Evolutionary conservation across 2,797 vertebrate genomes (phyloP).

Genomic region (Macrochelys suwanniensis): DNA sequence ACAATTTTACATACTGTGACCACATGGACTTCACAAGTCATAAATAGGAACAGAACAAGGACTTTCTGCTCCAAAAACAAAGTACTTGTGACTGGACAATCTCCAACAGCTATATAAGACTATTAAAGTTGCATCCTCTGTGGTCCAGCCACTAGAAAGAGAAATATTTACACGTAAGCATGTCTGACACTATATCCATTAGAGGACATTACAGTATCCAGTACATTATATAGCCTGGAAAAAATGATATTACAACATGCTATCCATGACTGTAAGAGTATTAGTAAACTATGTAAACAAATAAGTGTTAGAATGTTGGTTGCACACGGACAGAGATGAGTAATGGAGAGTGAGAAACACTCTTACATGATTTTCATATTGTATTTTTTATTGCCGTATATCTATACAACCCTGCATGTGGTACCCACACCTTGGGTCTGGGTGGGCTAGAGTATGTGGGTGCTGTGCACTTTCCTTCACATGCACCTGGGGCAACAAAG

Average conservation of each 20-base stretch:
- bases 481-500: no score
- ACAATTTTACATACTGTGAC: constrained; percentile 19
- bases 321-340: not conserved
- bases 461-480: not conserved
- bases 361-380: not conserved
- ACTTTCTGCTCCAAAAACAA: not conserved
- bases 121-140: not conserved
- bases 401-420: not conserved
- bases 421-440: not conserved
- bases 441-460: not conserved
- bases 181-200: not conserved
- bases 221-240: not conserved
- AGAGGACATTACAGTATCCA: not conserved
- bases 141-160: not conserved
- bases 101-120: not conserved
- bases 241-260: not conserved
- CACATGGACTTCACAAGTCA: constrained; percentile 13
- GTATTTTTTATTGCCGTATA: not conserved
- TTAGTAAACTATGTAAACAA: not conserved
- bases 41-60: not conserved
- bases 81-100: not conserved
- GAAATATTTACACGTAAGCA: not conserved
- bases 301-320: not conserved
- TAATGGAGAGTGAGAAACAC: not conserved
- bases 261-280: not conserved